Evolutionary conservation across 2,888 invertebrate genomes (phyloP).

Genomic region (Machimus atricapillus): DNA sequence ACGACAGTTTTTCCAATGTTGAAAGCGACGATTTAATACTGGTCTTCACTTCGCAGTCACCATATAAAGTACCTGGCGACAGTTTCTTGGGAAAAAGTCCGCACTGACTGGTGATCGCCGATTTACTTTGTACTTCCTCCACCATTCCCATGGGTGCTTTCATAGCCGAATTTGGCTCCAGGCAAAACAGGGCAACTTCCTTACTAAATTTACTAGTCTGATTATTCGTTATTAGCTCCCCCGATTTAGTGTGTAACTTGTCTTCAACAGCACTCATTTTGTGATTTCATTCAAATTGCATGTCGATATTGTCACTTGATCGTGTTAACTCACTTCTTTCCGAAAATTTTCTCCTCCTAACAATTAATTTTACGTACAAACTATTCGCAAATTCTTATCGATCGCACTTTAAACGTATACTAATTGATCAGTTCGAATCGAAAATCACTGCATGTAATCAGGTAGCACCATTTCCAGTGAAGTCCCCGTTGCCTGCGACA

Average conservation of each 20-base stretch:
- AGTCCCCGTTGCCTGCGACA: background rate
- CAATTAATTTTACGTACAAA: background rate
- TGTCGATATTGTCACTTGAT: background rate
- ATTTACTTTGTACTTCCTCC: background rate
- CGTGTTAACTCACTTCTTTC: background rate
- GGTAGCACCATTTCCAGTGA: background rate
- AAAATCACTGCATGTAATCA: background rate
- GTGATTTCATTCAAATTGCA: background rate
- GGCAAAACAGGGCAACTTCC: constrained; percentile 60
- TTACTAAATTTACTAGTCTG: constrained; percentile 48
- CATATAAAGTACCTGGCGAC: constrained; percentile 44
- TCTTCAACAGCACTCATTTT: constrained; percentile 16
- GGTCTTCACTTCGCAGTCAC: constrained; percentile 48
- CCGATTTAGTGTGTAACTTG: background rate
- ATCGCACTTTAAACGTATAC: background rate
- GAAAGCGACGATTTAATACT: constrained; percentile 47
- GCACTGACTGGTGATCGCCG: constrained; percentile 4
- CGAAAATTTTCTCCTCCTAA: background rate
- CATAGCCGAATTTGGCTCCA: constrained; percentile 9
- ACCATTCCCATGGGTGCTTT: background rate
- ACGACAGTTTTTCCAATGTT: constrained; percentile 47
- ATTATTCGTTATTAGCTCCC: background rate
- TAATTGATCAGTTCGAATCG: background rate
- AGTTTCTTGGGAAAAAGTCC: constrained; percentile 34
- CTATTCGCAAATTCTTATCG: constrained; percentile 18